Conservation (phyloP, 2,113 vertebrate species). For the Cynopterus brachyotis region DNA sequence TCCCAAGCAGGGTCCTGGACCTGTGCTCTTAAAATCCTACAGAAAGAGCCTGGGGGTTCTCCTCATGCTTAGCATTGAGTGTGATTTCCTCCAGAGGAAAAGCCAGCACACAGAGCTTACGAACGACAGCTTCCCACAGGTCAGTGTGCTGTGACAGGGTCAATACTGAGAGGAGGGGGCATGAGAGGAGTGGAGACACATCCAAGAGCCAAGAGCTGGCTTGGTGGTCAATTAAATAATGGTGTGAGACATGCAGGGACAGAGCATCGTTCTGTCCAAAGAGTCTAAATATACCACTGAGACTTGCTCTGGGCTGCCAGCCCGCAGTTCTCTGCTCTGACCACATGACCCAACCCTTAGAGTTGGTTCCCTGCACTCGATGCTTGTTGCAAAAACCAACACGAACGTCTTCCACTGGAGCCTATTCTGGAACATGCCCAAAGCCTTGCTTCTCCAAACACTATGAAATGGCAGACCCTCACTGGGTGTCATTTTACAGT, state of each 20-base stretch:
- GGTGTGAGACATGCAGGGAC: not conserved
- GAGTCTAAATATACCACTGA: not conserved
- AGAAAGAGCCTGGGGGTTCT: not conserved
- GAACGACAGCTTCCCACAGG: not conserved
- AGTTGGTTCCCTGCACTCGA: not conserved
- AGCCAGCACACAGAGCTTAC: not conserved
- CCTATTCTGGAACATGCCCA: not conserved
- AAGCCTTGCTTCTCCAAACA: not conserved
- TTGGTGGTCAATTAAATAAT: rapidly evolving
- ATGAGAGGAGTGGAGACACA: not conserved
- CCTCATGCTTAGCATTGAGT: not conserved
- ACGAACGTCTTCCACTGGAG: too few relatives aligned
- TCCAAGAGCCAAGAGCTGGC: not conserved
- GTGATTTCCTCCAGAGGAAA: not conserved
- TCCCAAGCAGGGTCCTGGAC: not conserved
- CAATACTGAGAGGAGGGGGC: not conserved
- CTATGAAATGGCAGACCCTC: not conserved
- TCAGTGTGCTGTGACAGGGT: not conserved
- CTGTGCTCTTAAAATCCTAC: not conserved
- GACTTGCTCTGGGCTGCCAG: not conserved
- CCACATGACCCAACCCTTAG: not conserved
- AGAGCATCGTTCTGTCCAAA: not conserved
- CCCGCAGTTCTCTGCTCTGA: not conserved
- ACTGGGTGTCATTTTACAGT: not conserved
- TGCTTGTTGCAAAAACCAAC: not conserved